Evolutionary conservation across 1,140 invertebrate species (phyloP).

Genomic region (Neotoxoptera formosana): DNA sequence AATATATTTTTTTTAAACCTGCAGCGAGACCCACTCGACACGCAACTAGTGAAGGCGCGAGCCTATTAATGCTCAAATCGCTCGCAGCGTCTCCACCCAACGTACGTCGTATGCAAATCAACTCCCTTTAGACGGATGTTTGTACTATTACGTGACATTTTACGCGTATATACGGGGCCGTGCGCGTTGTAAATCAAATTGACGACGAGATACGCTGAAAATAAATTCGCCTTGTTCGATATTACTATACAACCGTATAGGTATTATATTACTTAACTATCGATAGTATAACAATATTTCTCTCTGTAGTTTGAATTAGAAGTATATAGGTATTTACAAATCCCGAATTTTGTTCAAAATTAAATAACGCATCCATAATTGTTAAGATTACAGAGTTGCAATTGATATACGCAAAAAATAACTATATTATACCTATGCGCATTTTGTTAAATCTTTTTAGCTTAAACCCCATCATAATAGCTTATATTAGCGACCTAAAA

Average conservation of each 20-base stretch:
- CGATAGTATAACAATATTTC: not conserved
- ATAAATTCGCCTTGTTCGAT: not conserved
- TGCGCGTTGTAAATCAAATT: not conserved
- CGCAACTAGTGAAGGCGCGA: constrained; percentile 32
- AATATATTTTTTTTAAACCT: constrained; percentile 6
- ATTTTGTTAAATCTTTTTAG: not conserved
- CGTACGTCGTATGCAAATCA: not conserved
- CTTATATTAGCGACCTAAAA: no score
- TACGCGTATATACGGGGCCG: no score
- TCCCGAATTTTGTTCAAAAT: not conserved
- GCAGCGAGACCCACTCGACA: constrained; percentile 5
- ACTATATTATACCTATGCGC: no score
- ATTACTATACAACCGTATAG: not conserved
- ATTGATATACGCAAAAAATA: no score
- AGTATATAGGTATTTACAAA: not conserved
- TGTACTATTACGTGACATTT: not conserved
- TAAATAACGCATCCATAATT: not conserved
- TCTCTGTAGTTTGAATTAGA: not conserved
- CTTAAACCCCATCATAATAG: not conserved
- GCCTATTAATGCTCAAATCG: constrained; percentile 9
- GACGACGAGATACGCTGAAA: not conserved
- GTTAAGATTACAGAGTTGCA: no score
- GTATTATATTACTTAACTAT: not conserved
- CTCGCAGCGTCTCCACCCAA: not conserved
- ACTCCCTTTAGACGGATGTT: not conserved